phyloP scores from a whole-genome alignment of 2,888 invertebrate genomes.

The Aromia moschata region DNA sequence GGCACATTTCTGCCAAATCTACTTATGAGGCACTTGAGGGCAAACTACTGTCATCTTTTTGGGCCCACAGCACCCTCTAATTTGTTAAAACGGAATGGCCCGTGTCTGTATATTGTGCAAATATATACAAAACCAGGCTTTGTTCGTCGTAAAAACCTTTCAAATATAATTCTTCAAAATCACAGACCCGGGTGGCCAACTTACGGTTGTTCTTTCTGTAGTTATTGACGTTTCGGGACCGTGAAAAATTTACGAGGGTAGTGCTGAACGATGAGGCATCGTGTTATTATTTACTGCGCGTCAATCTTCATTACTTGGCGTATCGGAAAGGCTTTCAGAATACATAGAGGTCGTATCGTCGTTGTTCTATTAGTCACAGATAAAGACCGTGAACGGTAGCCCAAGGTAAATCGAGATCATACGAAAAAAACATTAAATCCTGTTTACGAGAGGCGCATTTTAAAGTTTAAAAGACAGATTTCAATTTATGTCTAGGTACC shows the following conservation, averaged over 20 bases:
- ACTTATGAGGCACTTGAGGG: too few relatives aligned
- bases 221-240: too few relatives aligned
- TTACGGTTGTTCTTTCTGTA: conserved; percentile 1
- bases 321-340: too few relatives aligned
- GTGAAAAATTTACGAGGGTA: background rate
- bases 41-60: too few relatives aligned
- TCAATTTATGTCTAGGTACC: too few relatives aligned
- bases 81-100: background rate
- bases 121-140: background rate
- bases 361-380: background rate
- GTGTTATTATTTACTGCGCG: background rate
- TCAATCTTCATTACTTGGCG: background rate
- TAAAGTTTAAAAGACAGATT: background rate
- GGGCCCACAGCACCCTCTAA: too few relatives aligned
- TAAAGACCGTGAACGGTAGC: background rate
- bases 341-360: background rate
- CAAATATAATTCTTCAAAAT: background rate
- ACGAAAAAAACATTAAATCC: background rate
- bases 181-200: background rate
- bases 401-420: background rate
- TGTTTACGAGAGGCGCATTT: background rate
- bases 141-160: background rate
- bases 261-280: background rate
- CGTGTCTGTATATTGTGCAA: background rate
- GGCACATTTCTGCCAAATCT: too few relatives aligned